A percentile compares a stretch with the other conserved stretches of the same genome.
These are phyloP conservation scores for Rugalucina vietnamica DNA, from an alignment of 2,888 invertebrate species.

Conservation along the genomic window DNA sequence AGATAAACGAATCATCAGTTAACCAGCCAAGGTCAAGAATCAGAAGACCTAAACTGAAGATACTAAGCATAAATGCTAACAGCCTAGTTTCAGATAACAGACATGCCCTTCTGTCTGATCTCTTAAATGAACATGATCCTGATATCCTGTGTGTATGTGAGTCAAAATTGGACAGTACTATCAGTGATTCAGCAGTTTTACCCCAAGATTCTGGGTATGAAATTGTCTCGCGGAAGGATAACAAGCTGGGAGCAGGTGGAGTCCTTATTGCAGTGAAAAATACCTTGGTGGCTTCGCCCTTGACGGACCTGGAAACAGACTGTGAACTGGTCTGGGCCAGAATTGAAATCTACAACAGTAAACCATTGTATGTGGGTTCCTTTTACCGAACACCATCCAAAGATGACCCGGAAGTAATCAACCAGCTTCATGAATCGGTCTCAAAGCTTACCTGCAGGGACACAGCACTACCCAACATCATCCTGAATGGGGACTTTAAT, in stretches of 20 bases:
- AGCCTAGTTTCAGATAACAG: slow-evolving; percentile 31
- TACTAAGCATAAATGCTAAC: slow-evolving; percentile 14
- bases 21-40: neutral
- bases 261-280: slow-evolving; percentile 30
- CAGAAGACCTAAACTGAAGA: neutral
- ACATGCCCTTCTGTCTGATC: slow-evolving; percentile 22
- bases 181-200: slow-evolving; percentile 21
- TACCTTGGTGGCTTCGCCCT: slow-evolving; percentile 28
- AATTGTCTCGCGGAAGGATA: slow-evolving; percentile 30
- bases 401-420: slow-evolving; percentile 11
- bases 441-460: slow-evolving; percentile 19
- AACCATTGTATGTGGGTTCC: slow-evolving; percentile 25
- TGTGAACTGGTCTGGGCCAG: slow-evolving; percentile 23
- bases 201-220: slow-evolving; percentile 14
- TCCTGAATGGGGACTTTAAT: slow-evolving; percentile 39
- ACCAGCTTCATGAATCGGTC: slow-evolving; percentile 23
- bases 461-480: slow-evolving; percentile 23
- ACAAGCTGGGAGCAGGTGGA: slow-evolving; percentile 29
- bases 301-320: slow-evolving; percentile 23
- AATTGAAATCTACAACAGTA: slow-evolving; percentile 9
- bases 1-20: neutral
- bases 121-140: slow-evolving; percentile 20
- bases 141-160: slow-evolving; percentile 24
- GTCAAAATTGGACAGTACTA: slow-evolving; percentile 21
- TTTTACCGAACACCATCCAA: slow-evolving; percentile 26